These are phyloP conservation scores for Oryzias woworae DNA, from an alignment of 2,113 vertebrate species.

Conservation along the genomic window DNA sequence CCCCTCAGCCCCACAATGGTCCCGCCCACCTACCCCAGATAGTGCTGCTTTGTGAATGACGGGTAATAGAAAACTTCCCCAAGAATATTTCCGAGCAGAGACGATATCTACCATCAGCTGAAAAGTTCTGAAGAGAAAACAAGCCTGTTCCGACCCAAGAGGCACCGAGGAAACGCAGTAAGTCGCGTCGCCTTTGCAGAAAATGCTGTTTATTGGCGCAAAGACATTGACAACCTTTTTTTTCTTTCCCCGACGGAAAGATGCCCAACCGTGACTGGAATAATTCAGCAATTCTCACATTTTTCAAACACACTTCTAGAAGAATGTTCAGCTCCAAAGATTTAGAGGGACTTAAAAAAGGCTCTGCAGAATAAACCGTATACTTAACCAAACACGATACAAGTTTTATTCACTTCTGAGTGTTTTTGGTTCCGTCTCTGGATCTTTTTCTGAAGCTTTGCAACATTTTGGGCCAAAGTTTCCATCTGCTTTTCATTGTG, in stretches of 20 bases:
- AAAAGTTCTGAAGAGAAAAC: slow-evolving; percentile 6
- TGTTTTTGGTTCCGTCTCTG: no score
- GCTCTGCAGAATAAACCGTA: not conserved
- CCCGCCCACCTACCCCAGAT: slow-evolving; percentile 66
- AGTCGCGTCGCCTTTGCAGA: slow-evolving; percentile 26
- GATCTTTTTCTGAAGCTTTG: slow-evolving; percentile 2
- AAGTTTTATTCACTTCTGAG: no score
- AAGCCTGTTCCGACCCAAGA: slow-evolving; percentile 17
- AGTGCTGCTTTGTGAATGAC: slow-evolving; percentile 77
- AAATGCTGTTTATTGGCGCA: slow-evolving; percentile 19
- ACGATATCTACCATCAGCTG: not conserved
- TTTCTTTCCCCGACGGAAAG: slow-evolving; percentile 41
- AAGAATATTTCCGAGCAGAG: slow-evolving; percentile 12
- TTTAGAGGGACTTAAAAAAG: not conserved
- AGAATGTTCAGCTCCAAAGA: not conserved
- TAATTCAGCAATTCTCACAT: slow-evolving; percentile 23
- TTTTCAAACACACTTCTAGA: not conserved
- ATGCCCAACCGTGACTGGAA: slow-evolving; percentile 71
- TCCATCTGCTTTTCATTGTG: slow-evolving; percentile 35
- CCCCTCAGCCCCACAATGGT: slow-evolving; percentile 48
- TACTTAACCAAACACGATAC: not conserved
- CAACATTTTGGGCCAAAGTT: slow-evolving; percentile 41
- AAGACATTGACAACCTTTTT: slow-evolving; percentile 42
- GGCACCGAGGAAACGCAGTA: slow-evolving; percentile 30
- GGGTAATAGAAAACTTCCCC: slow-evolving; percentile 56